Percentiles rank a stretch among this genome's conserved stretches.
Evolutionary conservation across 1,140 invertebrate genomes (phyloP).

Genomic region (Meteorus sp.): DNA sequence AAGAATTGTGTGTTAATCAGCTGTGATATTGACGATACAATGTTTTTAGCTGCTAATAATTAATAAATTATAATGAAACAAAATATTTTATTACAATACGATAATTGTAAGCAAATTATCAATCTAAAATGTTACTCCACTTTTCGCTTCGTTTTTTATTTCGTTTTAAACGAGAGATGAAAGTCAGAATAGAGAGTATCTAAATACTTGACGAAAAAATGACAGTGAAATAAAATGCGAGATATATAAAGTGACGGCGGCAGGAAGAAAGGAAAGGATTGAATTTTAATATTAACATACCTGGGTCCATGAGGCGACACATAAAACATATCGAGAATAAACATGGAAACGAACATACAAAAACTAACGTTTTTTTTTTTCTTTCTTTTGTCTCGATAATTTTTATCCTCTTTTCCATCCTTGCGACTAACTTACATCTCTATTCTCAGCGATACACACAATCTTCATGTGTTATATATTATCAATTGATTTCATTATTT

Average conservation of each 20-base stretch:
- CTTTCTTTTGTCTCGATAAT: not conserved
- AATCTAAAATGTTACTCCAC: no score
- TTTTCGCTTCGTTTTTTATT: no score
- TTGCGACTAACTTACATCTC: conserved; percentile 11
- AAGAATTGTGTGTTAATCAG: conserved; percentile 1
- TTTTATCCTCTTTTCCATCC: conserved; percentile 1
- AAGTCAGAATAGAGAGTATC: no score
- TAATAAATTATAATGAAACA: no score
- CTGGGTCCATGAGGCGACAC: conserved; percentile 44
- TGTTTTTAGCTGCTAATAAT: no score
- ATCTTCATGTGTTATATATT: no score
- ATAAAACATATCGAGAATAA: conserved; percentile 46
- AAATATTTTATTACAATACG: no score
- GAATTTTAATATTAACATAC: conserved; percentile 41
- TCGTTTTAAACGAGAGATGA: not conserved
- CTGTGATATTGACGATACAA: not conserved
- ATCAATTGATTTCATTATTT: no score
- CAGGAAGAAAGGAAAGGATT: conserved; percentile 9
- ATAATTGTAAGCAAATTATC: no score
- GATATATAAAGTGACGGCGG: not conserved
- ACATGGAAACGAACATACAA: conserved; percentile 37
- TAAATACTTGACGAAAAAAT: no score
- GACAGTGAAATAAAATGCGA: not conserved
- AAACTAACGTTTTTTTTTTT: not conserved
- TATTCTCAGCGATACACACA: conserved; percentile 13